Base-by-base conservation (phyloP, 2,113 vertebrate species). In the Scomber japonicus region DNA sequence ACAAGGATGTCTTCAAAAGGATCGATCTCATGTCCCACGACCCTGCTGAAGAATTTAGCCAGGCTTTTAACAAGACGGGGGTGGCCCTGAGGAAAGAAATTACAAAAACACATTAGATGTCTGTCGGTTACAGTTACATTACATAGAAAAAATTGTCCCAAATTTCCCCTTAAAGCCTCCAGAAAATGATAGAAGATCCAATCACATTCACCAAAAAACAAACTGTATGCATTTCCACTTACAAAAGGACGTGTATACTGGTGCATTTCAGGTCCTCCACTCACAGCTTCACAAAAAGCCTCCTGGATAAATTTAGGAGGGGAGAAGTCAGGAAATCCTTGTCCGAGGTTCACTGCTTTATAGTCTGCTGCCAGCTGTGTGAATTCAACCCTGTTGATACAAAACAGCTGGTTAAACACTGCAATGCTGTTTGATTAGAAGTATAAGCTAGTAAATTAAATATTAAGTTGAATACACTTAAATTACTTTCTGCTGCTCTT, bases 211-310 rank as follows among this genome's bases (percentile, higher is more conserved):
- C 31, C 31, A 35, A 35, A 35, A 35, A 4, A 35, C 31, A 35
- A 35, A 21, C 21, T 21, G 21, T 21, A 1, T 27, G 3, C 24
- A 27, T 27, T 27, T 21, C 1, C 14, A 78, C 98, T 93, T 92
- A 99, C 98, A 19, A 98, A 99, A 2, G 82, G 96, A 14, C 91
- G 90, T 2, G 98, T 99, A 51, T 99, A 99, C 92, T 99, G 98
- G 91, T 99, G 97, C 89, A 98, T 95, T 56, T 91, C 62, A 61
- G 88, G 79, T 72, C 94, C 92, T 82, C 94, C 95, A 0, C 60
- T 88, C 0, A 95, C 24, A 44, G 97, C 96, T 9, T 92, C 88
- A 45, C 49, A 78, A 1, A 98, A 95, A 0, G 97, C 97, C 57
- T 98, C 95, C 85, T 86, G 84, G 27, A 97, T 76, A 3, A 97